phyloP scores from a whole-genome alignment of 2,797 vertebrate genomes.

The Cryptoblepharus egeriae region DNA sequence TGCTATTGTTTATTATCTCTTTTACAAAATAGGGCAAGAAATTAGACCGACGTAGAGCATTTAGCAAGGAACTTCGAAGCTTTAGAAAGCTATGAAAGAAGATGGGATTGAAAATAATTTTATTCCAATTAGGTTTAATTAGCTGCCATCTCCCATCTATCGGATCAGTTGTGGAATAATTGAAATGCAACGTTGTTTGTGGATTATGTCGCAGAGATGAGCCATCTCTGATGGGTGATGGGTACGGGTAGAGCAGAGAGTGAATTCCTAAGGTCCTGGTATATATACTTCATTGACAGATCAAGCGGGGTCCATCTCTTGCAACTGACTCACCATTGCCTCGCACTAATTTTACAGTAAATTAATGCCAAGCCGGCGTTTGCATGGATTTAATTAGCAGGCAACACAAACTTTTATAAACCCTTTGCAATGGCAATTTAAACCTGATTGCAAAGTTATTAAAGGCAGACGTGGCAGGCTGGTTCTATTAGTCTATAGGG shows the following conservation, averaged over 20 bases:
- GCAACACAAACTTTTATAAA: slow-evolving; percentile 73
- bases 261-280: slow-evolving; percentile 66
- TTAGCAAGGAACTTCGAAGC: slow-evolving; percentile 52
- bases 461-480: slow-evolving; percentile 58
- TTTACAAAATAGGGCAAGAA: slow-evolving; percentile 47
- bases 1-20: background rate
- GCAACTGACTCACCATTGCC: slow-evolving; percentile 53
- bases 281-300: slow-evolving; percentile 48
- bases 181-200: slow-evolving; percentile 76
- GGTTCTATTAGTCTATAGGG: slow-evolving; percentile 42
- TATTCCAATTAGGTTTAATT: slow-evolving; percentile 82
- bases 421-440: slow-evolving; percentile 67
- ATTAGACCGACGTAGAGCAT: background rate
- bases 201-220: slow-evolving; percentile 68
- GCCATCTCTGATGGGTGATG: slow-evolving; percentile 59
- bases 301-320: slow-evolving; percentile 49
- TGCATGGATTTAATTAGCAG: slow-evolving; percentile 74
- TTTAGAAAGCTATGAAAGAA: slow-evolving; percentile 49
- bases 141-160: slow-evolving; percentile 70
- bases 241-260: slow-evolving; percentile 52
- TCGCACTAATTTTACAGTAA: slow-evolving; percentile 68
- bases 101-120: slow-evolving; percentile 72
- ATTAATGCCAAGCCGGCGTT: slow-evolving; percentile 62
- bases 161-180: slow-evolving; percentile 73
- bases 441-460: slow-evolving; percentile 67